Evolutionary conservation across 1,140 invertebrate genomes (phyloP).

Genomic region (Apis dorsata): DNA sequence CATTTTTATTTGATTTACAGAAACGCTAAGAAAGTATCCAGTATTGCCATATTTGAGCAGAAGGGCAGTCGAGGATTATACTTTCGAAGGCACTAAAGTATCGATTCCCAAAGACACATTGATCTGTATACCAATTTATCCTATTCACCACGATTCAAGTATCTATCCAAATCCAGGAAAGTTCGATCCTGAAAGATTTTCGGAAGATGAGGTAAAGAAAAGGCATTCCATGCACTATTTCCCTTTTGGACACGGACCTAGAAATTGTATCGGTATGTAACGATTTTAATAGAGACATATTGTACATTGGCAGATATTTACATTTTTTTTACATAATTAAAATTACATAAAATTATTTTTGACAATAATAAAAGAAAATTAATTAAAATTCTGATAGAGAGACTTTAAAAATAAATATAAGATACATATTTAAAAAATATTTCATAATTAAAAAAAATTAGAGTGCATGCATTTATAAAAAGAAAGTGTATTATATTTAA

Average conservation of each 20-base stretch:
- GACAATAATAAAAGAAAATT: no score
- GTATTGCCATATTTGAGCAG: conserved; percentile 79
- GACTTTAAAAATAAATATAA: no score
- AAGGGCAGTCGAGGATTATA: conserved; percentile 76
- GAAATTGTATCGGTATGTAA: conserved; percentile 85
- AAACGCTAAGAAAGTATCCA: conserved; percentile 83
- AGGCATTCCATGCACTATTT: conserved; percentile 80
- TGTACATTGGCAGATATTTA: no score
- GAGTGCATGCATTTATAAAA: no score
- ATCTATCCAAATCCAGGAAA: conserved; percentile 81
- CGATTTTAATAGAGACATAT: no score
- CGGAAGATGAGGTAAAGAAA: conserved; percentile 77
- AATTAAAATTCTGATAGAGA: no score
- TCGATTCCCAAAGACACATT: no score
- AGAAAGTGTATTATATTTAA: no score
- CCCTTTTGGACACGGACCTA: conserved; percentile 86
- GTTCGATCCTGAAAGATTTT: conserved; percentile 84
- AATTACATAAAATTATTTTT: no score
- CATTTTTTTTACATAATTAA: no score
- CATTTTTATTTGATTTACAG: conserved; percentile 73
- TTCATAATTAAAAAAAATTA: no score
- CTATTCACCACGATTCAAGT: conserved; percentile 82
- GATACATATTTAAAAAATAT: no score
- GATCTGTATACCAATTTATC: conserved; percentile 77
- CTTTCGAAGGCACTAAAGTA: conserved; percentile 75